Evolutionary conservation across 1,140 invertebrate species (phyloP).

Genomic region (Drosophila parabipectinata): DNA sequence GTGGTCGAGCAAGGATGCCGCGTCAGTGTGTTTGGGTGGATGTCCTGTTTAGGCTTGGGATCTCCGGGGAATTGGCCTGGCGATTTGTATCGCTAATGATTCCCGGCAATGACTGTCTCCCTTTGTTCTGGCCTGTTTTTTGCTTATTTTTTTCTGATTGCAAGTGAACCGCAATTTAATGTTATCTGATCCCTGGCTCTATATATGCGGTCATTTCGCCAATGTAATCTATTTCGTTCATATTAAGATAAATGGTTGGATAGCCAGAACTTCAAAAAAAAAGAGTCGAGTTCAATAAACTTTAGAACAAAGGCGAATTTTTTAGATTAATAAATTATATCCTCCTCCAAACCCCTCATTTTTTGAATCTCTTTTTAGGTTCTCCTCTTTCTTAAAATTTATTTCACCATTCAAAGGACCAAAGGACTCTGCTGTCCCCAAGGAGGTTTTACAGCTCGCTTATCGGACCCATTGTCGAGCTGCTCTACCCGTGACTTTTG

Average conservation of each 20-base stretch:
- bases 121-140: conserved; percentile 23
- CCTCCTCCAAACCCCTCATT: not conserved
- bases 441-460: conserved; percentile 32
- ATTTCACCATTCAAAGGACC: conserved; percentile 30
- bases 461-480: conserved; percentile 12
- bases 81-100: conserved; percentile 50
- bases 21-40: not conserved
- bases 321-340: not conserved
- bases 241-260: conserved; percentile 24
- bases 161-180: conserved; percentile 35
- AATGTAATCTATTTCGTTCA: conserved; percentile 17
- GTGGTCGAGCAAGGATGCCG: conserved; percentile 17
- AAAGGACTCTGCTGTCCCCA: conserved; percentile 24
- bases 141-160: conserved; percentile 48
- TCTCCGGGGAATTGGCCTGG: conserved; percentile 46
- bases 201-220: not conserved
- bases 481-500: conserved; percentile 13
- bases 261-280: not conserved
- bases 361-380: too few species aligned
- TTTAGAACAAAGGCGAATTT: conserved; percentile 1
- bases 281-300: not conserved
- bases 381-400: conserved; percentile 25
- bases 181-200: conserved; percentile 26
- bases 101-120: conserved; percentile 30
- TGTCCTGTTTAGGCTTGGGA: conserved; percentile 45